Base-by-base conservation (phyloP, 2,797 vertebrate genomes). In the Darevskia nairensis region DNA sequence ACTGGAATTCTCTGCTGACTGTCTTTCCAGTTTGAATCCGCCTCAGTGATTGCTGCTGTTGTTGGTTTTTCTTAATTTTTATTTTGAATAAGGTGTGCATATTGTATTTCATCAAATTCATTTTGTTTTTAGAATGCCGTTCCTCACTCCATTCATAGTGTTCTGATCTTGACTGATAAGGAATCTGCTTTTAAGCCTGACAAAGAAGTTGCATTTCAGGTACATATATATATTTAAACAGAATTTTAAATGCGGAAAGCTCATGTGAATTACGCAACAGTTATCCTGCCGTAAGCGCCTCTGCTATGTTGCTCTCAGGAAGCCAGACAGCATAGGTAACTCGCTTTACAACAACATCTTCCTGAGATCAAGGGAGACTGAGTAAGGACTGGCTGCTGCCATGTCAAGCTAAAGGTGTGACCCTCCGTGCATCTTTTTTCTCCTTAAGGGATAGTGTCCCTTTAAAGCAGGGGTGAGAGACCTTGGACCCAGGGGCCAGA, bases 91-190 rank as follows among this genome's bases (percentile, higher is more conserved):
- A 39, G 17, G 1, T 32, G 29, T 41, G 71, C 8, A 41, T 72
- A 35, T 9, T 41, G n/a, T 41, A 27, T 82, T 59, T 86, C 23
- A 87, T 25, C 29, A 41, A 32, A 69, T 71, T 72, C 21, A 6
- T 41, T 84, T 78, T 84, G 35, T 25, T 79, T 83, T 66, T 94
- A 98, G 98, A 94, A 91, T 46, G 95, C 94, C 25, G 80, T 96
- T 91, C 97, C 98, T 92, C 97, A 97, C 94, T 96, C 97, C 96
- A 96, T 98, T 96, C 97, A 97, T 77, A 96, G 94, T 1, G 90
- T 97, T 91, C 89, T 98, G 87, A 92, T 98, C 84, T 94, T 98
- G 92, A 94, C 96, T 92, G 98, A 98, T 92, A 98, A 98, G 90
- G 98, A 98, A 55, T 92, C 95, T 29, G 87, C 96, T 23, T 94